These are phyloP conservation scores for Dolichoris vasculosae DNA, from an alignment of 1,140 invertebrate genomes.

Conservation along the genomic window DNA sequence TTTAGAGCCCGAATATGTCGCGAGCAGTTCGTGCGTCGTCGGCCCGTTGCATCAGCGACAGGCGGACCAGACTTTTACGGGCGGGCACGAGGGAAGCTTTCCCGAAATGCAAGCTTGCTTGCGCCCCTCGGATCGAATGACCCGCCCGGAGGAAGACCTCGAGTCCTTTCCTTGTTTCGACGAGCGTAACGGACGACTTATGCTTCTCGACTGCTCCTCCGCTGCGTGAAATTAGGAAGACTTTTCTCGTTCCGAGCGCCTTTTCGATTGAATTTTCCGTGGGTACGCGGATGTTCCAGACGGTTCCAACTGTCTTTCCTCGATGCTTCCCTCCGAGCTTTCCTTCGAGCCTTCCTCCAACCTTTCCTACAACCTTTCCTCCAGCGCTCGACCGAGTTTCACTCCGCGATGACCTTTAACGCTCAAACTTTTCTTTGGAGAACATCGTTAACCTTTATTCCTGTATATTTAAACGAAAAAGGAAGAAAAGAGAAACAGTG, in stretches of 20 bases:
- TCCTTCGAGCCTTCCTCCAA: too few species aligned
- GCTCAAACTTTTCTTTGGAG: not conserved
- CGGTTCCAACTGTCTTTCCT: too few species aligned
- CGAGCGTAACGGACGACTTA: not conserved
- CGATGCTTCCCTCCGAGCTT: too few species aligned
- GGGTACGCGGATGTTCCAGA: too few species aligned
- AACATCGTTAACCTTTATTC: not conserved
- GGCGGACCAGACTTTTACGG: slow-evolving; percentile 45
- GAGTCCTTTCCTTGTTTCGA: too few species aligned
- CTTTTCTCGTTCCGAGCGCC: not conserved
- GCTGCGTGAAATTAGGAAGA: not conserved
- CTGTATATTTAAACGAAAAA: too few species aligned
- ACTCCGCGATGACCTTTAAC: not conserved
- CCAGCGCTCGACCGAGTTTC: too few species aligned
- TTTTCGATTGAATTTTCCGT: too few species aligned
- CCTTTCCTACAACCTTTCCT: too few species aligned
- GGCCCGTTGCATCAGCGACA: slow-evolving; percentile 14
- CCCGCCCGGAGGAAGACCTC: not conserved
- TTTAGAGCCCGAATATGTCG: slow-evolving; percentile 48
- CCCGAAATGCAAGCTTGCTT: slow-evolving; percentile 38
- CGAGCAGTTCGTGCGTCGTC: not conserved
- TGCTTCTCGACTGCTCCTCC: not conserved
- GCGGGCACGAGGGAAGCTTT: slow-evolving; percentile 13
- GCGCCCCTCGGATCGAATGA: too few species aligned
- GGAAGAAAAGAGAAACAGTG: not conserved